Conservation (phyloP, 2,113 vertebrate genomes). For the Mobula birostris region DNA sequence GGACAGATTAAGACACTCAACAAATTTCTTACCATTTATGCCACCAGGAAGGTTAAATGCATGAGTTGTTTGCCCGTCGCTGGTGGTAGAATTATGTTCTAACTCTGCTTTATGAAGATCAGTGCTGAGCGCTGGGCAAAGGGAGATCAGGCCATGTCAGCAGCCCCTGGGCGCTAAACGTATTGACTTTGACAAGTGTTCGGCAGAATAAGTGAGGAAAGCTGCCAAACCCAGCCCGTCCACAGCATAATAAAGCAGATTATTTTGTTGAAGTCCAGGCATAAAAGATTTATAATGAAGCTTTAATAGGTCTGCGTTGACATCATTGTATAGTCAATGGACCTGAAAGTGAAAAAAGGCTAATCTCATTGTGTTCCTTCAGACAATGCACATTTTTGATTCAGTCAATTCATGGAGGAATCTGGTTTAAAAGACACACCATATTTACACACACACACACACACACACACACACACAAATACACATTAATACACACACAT, state of each 20-base stretch:
- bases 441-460: neutral
- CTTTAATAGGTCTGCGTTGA: neutral
- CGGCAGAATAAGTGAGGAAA: neutral
- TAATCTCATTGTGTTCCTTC: neutral
- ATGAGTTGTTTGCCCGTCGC: neutral
- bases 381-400: neutral
- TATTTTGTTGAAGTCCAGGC: neutral
- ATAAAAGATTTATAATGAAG: conserved; percentile 21
- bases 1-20: neutral
- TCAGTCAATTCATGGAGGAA: neutral
- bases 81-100: neutral
- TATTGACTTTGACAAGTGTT: neutral
- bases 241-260: neutral
- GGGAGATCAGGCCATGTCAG: neutral
- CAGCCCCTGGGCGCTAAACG: neutral
- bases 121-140: neutral
- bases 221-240: neutral
- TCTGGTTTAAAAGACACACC: neutral
- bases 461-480: neutral
- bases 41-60: neutral
- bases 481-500: neutral
- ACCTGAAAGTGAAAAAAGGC: neutral
- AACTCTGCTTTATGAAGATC: neutral
- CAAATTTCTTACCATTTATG: neutral
- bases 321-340: neutral